These are phyloP conservation scores for Silurus meridionalis DNA, from an alignment of 2,113 vertebrate species.

Conservation along the genomic window DNA sequence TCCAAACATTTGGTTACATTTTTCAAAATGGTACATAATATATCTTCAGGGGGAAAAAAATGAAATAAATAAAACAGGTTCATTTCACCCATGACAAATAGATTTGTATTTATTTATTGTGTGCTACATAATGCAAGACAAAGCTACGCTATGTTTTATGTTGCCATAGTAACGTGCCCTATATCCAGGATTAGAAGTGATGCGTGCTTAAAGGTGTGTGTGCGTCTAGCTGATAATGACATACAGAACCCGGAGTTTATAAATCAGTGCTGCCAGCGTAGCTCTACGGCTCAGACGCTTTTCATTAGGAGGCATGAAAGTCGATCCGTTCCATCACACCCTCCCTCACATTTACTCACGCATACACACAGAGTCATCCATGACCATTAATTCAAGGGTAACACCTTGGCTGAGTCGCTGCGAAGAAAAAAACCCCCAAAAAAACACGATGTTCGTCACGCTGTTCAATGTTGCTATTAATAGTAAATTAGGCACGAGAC, in stretches of 20 bases:
- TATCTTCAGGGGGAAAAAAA: background rate
- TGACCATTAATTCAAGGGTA: background rate
- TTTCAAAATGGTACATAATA: background rate
- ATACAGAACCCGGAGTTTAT: slow-evolving; percentile 24
- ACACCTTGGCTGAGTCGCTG: background rate
- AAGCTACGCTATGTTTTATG: background rate
- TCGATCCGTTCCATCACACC: background rate
- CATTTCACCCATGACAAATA: background rate
- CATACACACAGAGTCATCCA: background rate
- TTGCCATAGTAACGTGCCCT: background rate
- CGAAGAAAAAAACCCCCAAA: background rate
- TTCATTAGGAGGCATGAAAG: slow-evolving; percentile 10
- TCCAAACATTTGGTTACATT: background rate
- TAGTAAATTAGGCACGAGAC: background rate
- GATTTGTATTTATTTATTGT: slow-evolving; percentile 3
- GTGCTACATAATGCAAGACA: background rate
- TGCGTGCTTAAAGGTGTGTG: slow-evolving; percentile 8
- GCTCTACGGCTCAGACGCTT: background rate
- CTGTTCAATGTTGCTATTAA: background rate
- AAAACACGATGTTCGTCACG: background rate
- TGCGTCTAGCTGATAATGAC: slow-evolving; percentile 1
- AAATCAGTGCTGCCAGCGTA: slow-evolving; percentile 4
- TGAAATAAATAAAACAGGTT: slow-evolving; percentile 8
- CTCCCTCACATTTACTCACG: background rate
- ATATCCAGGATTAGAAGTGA: slow-evolving; percentile 14